Base-by-base conservation (phyloP, 1,140 invertebrate genomes). In the Drosophila kurseongensis region DNA sequence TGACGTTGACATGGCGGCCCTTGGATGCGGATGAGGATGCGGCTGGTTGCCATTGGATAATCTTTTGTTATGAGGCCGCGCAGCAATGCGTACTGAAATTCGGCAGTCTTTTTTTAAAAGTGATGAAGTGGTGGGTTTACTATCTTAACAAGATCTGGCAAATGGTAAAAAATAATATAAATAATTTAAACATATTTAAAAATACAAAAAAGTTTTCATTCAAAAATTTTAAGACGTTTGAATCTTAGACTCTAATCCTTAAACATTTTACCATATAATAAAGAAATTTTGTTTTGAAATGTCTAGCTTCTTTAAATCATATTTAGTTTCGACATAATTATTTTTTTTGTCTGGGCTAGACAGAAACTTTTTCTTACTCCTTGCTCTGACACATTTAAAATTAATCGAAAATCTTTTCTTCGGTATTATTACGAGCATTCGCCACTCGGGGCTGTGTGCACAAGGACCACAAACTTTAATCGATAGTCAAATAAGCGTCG, bases 341-440 rank as follows among this genome's bases (percentile, higher is more conserved):
- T 1, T 56, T 42, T 4, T 12, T 14, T 13, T 51, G 50, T 35
- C 50, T 36, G 16, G 14, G 4, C 5, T 51, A 9, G 8, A 23
- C 23, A 23, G 35, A 18, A 18, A 7, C 18, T 16, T 7, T 10
- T 13, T 13, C 29, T 42, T 40, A n/a, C 47, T 18, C 35, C 59
- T 23, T 41, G 16, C 54, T 14, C 16, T 35, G 55, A 16, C 38
- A 44, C 72, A 82, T 88, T 85, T 82, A 73, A 86, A 88, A 88
- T 85, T 85, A 85, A 88, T 85, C 83, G 79, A 88, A 86, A 88
- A 88, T 82, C 69, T 86, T 81, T 71, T 76, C 83, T 62, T 80
- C 32, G 69, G 65, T 65, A 61, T 59, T 60, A 38, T 71, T 38
- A 55, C 52, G 32, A 72, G 65, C 57, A 47, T 75, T 75, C 44